phyloP scores from a whole-genome alignment of 2,113 vertebrate species.

The Coturnix japonica region DNA sequence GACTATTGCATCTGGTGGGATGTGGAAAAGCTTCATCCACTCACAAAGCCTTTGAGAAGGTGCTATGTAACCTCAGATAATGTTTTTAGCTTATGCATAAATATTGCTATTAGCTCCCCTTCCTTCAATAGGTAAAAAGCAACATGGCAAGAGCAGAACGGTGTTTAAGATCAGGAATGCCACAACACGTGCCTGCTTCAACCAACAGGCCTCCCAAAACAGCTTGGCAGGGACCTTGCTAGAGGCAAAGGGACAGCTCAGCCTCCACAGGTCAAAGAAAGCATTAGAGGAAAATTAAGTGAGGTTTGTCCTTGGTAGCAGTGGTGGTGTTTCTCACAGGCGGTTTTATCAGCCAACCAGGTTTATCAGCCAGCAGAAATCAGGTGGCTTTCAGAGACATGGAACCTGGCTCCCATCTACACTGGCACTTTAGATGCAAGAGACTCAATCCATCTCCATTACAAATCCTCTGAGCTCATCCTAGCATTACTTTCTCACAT shows the following conservation, averaged over 20 bases:
- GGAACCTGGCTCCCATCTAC: slow-evolving; percentile 19
- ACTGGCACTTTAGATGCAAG: background rate
- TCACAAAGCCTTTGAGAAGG: background rate
- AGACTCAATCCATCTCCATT: slow-evolving; percentile 59
- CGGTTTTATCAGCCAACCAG: background rate
- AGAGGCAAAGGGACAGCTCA: background rate
- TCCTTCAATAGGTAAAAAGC: background rate
- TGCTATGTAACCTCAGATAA: background rate
- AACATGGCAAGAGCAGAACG: background rate
- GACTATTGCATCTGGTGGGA: background rate
- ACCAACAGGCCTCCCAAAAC: background rate
- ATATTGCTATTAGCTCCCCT: background rate
- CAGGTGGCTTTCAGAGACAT: background rate
- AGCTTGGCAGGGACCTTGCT: background rate
- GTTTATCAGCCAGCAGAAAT: background rate
- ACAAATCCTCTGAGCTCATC: slow-evolving; percentile 63
- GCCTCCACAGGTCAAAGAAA: background rate
- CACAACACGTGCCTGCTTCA: background rate
- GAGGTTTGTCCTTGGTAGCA: background rate
- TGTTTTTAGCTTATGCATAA: background rate
- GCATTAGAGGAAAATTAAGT: background rate
- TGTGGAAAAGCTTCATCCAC: background rate
- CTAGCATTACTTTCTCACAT: slow-evolving; percentile 56
- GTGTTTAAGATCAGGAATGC: background rate
- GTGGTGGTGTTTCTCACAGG: background rate